phyloP scores from a whole-genome alignment of 2,797 vertebrate genomes.

The Oreochromis mossambicus region DNA sequence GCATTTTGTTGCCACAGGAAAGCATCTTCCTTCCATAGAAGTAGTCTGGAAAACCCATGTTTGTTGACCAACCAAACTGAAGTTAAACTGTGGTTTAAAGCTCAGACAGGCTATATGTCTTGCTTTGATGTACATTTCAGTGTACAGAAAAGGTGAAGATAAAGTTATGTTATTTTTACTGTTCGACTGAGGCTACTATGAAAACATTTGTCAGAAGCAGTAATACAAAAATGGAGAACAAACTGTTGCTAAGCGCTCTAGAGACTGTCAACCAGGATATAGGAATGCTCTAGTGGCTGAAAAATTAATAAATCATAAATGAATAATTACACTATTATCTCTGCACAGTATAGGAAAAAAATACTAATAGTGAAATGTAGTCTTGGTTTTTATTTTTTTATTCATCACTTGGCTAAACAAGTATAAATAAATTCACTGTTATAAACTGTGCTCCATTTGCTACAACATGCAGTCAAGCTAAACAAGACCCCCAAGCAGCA shows the following conservation, averaged over 20 bases:
- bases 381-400: not conserved
- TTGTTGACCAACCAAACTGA: not conserved
- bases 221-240: not conserved
- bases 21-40: not conserved
- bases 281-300: not conserved
- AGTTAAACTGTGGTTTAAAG: not conserved
- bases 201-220: not conserved
- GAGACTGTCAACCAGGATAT: not conserved
- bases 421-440: not conserved
- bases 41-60: not conserved
- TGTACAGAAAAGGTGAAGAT: not conserved
- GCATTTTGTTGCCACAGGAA: not conserved
- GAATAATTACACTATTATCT: not conserved
- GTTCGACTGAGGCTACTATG: not conserved
- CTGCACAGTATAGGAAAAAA: not conserved
- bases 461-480: not conserved
- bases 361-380: not conserved
- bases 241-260: not conserved
- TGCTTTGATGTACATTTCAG: not conserved
- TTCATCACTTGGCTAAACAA: not conserved
- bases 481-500: not conserved
- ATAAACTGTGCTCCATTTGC: not conserved
- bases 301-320: not conserved
- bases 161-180: not conserved
- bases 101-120: not conserved